phyloP scores from a whole-genome alignment of 2,797 vertebrate genomes.

The Austrolebias charrua region DNA sequence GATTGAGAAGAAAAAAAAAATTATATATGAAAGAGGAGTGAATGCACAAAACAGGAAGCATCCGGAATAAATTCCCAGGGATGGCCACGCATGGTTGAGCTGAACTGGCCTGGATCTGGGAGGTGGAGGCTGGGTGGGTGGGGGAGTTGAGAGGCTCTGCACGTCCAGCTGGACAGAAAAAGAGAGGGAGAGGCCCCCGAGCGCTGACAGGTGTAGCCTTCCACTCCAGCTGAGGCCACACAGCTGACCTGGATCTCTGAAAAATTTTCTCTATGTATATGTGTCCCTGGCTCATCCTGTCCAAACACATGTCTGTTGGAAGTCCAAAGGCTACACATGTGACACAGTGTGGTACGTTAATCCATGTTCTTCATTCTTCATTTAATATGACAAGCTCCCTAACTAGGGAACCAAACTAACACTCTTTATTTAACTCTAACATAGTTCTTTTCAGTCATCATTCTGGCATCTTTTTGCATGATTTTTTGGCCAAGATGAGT shows the following conservation, averaged over 20 bases:
- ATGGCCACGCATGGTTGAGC: slow-evolving; percentile 76
- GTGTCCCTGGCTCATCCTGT: slow-evolving; percentile 36
- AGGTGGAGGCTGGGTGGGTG: slow-evolving; percentile 61
- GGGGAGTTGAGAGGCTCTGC: slow-evolving; percentile 63
- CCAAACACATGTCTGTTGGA: slow-evolving; percentile 64
- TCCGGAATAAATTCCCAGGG: slow-evolving; percentile 78
- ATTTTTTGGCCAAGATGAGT: no score
- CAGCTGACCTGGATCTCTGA: slow-evolving; percentile 79
- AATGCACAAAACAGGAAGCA: slow-evolving; percentile 74
- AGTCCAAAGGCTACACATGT: slow-evolving; percentile 43
- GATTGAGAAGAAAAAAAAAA: slow-evolving; percentile 28
- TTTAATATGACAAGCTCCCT: slow-evolving; percentile 39
- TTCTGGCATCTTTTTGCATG: no score
- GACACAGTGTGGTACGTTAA: slow-evolving; percentile 39
- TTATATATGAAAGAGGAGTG: slow-evolving; percentile 33
- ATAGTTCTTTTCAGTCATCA: background rate
- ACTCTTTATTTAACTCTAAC: slow-evolving; percentile 4
- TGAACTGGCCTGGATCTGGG: slow-evolving; percentile 77
- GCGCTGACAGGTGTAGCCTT: slow-evolving; percentile 80
- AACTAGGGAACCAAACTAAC: slow-evolving; percentile 3
- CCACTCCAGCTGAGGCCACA: slow-evolving; percentile 80
- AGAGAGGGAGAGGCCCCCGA: slow-evolving; percentile 66
- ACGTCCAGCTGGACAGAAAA: slow-evolving; percentile 72
- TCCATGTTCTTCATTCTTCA: slow-evolving; percentile 39
- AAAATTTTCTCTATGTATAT: slow-evolving; percentile 51